phyloP scores from a whole-genome alignment of 2,888 invertebrate species.

The Anoplius nigerrimus region DNA sequence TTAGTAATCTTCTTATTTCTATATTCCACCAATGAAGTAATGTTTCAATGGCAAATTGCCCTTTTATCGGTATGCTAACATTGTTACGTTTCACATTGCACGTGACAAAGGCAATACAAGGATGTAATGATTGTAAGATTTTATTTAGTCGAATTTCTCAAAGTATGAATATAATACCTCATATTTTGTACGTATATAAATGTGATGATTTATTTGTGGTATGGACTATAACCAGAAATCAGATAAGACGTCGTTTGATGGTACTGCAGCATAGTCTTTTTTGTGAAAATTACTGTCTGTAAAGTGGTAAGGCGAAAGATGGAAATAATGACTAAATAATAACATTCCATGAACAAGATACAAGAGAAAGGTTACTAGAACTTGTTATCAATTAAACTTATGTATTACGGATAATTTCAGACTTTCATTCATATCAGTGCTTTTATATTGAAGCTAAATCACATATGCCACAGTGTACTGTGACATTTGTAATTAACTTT shows the following conservation, averaged over 20 bases:
- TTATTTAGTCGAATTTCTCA: slow-evolving; percentile 41
- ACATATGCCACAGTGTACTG: too few species aligned
- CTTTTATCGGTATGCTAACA: slow-evolving; percentile 32
- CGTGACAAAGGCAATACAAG: slow-evolving; percentile 43
- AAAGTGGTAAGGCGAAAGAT: slow-evolving; percentile 52
- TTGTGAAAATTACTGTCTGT: slow-evolving; percentile 39
- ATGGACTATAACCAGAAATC: slow-evolving; percentile 23
- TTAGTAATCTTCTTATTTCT: slow-evolving; percentile 43
- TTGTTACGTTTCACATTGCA: slow-evolving; percentile 24
- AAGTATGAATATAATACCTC: slow-evolving; percentile 46
- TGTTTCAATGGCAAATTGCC: slow-evolving; percentile 8
- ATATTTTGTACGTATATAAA: slow-evolving; percentile 46
- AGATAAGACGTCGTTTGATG: slow-evolving; percentile 26
- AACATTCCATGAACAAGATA: slow-evolving; percentile 20
- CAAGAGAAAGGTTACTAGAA: slow-evolving; percentile 6
- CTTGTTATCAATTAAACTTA: background rate
- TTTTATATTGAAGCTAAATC: background rate
- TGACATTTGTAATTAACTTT: background rate
- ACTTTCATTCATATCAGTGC: background rate
- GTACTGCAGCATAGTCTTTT: slow-evolving; percentile 34
- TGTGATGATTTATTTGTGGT: slow-evolving; percentile 20
- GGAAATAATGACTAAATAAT: slow-evolving; percentile 48
- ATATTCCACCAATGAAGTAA: slow-evolving; percentile 38
- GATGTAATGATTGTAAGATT: slow-evolving; percentile 47
- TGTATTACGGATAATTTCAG: background rate